A percentile compares a stretch with the other conserved stretches of the same genome.
Evolutionary conservation across 2,797 vertebrate genomes (phyloP).

Genomic region (Pangasius djambal): DNA sequence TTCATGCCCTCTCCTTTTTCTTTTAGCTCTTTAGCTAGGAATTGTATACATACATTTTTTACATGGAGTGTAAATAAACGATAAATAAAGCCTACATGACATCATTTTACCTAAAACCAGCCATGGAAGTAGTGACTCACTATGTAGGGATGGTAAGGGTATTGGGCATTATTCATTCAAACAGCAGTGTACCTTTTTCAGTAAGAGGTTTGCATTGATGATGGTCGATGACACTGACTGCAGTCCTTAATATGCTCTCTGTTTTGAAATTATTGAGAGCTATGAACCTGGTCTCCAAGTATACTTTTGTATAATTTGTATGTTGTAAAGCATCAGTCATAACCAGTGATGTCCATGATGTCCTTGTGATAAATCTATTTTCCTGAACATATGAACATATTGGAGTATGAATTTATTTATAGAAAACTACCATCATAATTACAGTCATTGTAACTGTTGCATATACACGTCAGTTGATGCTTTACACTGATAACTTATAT

Average conservation of each 20-base stretch:
- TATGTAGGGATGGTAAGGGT: no score
- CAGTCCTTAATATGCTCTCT: neutral
- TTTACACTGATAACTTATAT: neutral
- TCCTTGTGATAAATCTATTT: neutral
- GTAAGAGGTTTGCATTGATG: neutral
- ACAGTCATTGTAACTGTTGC: neutral
- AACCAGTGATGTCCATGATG: neutral
- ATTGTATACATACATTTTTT: neutral
- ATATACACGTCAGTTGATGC: no score
- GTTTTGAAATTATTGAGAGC: neutral
- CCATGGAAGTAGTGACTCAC: neutral
- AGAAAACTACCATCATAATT: neutral
- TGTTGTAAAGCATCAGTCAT: neutral
- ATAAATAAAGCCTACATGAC: neutral
- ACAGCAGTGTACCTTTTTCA: neutral
- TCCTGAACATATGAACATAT: neutral
- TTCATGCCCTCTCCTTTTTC: neutral
- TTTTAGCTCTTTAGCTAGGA: neutral
- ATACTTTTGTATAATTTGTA: neutral
- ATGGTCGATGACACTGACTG: neutral
- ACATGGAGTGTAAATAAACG: neutral
- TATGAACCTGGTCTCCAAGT: neutral
- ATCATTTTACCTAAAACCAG: neutral
- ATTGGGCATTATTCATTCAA: neutral
- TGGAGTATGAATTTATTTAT: neutral